These are phyloP conservation scores for Zenarchopterus dispar DNA, from an alignment of 2,797 vertebrate genomes.

Conservation along the genomic window DNA sequence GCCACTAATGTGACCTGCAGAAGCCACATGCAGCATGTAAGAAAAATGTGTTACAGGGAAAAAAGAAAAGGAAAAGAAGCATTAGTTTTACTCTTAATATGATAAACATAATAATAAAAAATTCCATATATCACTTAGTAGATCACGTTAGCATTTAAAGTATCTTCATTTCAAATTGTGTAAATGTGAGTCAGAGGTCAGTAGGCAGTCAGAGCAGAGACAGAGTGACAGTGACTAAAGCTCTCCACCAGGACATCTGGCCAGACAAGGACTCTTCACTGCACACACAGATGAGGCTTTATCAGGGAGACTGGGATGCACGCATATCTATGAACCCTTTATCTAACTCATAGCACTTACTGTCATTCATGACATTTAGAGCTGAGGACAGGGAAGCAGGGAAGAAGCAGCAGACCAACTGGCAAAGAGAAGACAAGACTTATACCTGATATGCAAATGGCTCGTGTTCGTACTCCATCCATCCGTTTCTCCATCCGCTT, in stretches of 20 bases:
- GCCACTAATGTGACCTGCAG: conserved; percentile 79
- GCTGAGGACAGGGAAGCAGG: conserved; percentile 26
- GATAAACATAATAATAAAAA: background rate
- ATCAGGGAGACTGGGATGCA: conserved; percentile 46
- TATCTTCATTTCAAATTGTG: conserved; percentile 21
- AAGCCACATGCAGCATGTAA: conserved; percentile 62
- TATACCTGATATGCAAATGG: conserved; percentile 95
- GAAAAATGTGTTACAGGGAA: conserved; percentile 26
- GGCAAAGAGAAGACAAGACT: conserved; percentile 23
- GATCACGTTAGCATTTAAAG: background rate
- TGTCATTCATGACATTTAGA: conserved; percentile 61
- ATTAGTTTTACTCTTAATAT: conserved; percentile 50
- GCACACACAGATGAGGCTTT: conserved; percentile 70
- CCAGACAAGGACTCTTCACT: conserved; percentile 75
- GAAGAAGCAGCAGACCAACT: conserved; percentile 18
- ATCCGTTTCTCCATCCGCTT: conserved; percentile 86
- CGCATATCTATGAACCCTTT: conserved; percentile 60
- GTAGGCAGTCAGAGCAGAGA: conserved; percentile 44
- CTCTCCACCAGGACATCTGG: conserved; percentile 74
- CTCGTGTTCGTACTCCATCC: conserved; percentile 88
- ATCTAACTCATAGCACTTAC: conserved; percentile 42
- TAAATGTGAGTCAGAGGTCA: conserved; percentile 47
- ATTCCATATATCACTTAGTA: background rate
- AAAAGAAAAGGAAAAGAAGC: conserved; percentile 36
- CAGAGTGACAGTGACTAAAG: conserved; percentile 69